phyloP scores from a whole-genome alignment of 2,113 vertebrate species.

The Phocoena sinus region DNA sequence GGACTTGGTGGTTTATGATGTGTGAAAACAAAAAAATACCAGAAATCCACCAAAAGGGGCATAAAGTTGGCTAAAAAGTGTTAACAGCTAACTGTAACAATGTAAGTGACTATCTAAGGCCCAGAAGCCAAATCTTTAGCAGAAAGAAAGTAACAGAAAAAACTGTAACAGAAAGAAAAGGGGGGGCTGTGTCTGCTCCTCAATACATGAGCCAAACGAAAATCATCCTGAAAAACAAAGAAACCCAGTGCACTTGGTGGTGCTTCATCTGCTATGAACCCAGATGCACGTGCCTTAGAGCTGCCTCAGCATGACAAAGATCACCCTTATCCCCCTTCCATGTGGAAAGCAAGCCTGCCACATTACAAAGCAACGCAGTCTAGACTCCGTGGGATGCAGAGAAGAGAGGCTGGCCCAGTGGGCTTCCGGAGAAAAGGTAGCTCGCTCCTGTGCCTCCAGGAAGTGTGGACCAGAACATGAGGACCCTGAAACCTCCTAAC shows the following conservation, averaged over 20 bases:
- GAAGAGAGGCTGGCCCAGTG: not conserved
- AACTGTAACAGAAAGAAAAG: not conserved
- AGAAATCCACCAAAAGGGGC: not conserved
- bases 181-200: not conserved
- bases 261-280: not conserved
- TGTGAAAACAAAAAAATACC: not conserved
- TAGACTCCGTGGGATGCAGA: not conserved
- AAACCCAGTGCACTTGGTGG: not conserved
- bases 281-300: fast-evolving
- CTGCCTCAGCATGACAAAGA: not conserved
- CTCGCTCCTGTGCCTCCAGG: not conserved
- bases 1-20: not conserved
- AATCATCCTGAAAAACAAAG: conserved; percentile 2
- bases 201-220: conserved; percentile 6
- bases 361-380: not conserved
- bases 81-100: not conserved
- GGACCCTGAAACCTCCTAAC: not conserved
- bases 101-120: not conserved
- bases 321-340: not conserved
- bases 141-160: too few relatives aligned
- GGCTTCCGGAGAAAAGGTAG: not conserved
- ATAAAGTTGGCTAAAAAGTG: not conserved
- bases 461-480: not conserved
- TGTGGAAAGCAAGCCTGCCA: not conserved
- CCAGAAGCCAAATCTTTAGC: not conserved